Evolutionary conservation across 2,797 vertebrate species (phyloP).

Genomic region (Oryzias sinensis): DNA sequence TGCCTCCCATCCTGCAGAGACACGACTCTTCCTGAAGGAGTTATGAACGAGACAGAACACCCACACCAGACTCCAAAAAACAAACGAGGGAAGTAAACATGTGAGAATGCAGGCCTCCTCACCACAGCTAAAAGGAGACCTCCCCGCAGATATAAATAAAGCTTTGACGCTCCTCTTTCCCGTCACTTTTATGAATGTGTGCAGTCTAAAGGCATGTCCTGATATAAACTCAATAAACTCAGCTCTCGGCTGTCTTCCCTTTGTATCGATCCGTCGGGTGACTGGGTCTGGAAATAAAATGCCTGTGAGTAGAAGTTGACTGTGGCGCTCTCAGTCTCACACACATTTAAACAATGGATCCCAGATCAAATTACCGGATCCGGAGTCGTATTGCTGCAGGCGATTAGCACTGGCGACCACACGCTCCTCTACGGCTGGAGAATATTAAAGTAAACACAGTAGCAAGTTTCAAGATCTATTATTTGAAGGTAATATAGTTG

Average conservation of each 20-base stretch:
- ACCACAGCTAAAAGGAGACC: constrained; percentile 30
- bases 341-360: constrained; percentile 41
- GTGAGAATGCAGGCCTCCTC: constrained; percentile 52
- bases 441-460: constrained; percentile 4
- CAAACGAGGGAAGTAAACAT: constrained; percentile 66
- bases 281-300: constrained; percentile 37
- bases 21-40: constrained; percentile 54
- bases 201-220: constrained; percentile 49
- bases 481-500: constrained; percentile 1
- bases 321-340: constrained; percentile 24
- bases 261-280: constrained; percentile 44
- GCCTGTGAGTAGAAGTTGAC: constrained; percentile 20
- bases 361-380: constrained; percentile 43
- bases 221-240: constrained; percentile 47
- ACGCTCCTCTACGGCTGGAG: background rate
- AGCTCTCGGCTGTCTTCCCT: constrained; percentile 27
- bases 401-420: constrained; percentile 13
- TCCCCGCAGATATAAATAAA: constrained; percentile 53
- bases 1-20: constrained; percentile 62
- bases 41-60: constrained; percentile 65
- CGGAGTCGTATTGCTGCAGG: constrained; percentile 20
- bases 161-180: constrained; percentile 36
- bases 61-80: constrained; percentile 55
- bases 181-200: constrained; percentile 62
- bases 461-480: constrained; percentile 6